phyloP scores from a whole-genome alignment of 2,888 invertebrate genomes.

The Drosophila parthenogenetica region DNA sequence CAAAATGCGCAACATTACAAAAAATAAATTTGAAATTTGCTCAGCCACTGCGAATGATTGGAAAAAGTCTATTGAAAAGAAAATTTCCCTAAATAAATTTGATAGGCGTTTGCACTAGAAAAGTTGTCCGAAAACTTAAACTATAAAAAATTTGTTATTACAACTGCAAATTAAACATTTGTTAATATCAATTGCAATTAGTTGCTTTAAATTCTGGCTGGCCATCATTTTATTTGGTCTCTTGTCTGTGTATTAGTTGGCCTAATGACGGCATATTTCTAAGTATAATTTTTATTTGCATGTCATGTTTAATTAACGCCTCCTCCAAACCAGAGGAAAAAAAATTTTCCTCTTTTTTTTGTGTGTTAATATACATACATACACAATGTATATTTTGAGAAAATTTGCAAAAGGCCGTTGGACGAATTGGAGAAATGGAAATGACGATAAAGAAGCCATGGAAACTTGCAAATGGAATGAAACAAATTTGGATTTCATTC shows the following conservation, averaged over 20 bases:
- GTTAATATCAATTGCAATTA: slow-evolving; percentile 15
- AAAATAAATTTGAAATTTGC: slow-evolving; percentile 28
- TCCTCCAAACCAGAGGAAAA: slow-evolving; percentile 32
- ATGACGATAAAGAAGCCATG: slow-evolving; percentile 52
- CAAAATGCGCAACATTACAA: slow-evolving; percentile 46
- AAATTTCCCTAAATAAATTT: background rate
- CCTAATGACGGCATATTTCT: slow-evolving; percentile 62
- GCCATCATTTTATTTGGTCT: slow-evolving; percentile 8
- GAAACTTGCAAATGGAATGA: slow-evolving; percentile 76
- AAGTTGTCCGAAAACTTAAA: background rate
- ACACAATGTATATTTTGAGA: slow-evolving; percentile 15
- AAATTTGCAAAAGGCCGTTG: slow-evolving; percentile 56
- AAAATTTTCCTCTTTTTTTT: slow-evolving; percentile 23
- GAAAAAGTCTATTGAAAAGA: background rate
- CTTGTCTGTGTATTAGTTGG: slow-evolving; percentile 22
- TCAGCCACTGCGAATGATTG: slow-evolving; percentile 21
- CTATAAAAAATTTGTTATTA: background rate
- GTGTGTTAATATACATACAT: background rate
- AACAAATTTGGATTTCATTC: slow-evolving; percentile 72
- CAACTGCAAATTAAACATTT: too few species aligned
- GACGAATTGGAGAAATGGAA: slow-evolving; percentile 56
- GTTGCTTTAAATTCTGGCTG: slow-evolving; percentile 20
- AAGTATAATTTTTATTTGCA: slow-evolving; percentile 74
- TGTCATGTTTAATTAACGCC: slow-evolving; percentile 80
- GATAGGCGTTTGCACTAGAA: background rate